phyloP scores from a whole-genome alignment of 2,888 invertebrate genomes.

The Stenodema calcarata region DNA sequence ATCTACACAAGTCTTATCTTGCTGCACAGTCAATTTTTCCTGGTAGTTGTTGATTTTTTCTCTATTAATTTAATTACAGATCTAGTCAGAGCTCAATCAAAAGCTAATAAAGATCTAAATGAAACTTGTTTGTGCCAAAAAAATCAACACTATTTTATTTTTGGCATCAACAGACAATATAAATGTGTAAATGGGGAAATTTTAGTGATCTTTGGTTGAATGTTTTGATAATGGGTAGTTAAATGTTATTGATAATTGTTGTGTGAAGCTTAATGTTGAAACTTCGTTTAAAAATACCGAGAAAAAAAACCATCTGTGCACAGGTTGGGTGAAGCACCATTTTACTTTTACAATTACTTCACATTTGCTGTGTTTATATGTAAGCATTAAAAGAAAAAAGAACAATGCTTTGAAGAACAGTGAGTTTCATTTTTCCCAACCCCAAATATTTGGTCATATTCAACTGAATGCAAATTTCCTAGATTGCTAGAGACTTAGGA shows the following conservation, averaged over 20 bases:
- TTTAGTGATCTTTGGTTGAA: constrained; percentile 47
- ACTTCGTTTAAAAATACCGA: constrained; percentile 41
- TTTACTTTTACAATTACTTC: constrained; percentile 51
- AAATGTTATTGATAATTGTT: constrained; percentile 53
- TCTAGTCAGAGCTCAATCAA: constrained; percentile 56
- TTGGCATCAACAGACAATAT: constrained; percentile 52
- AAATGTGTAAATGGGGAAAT: constrained; percentile 43
- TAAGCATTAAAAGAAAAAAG: constrained; percentile 51
- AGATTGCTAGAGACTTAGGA: too few species aligned
- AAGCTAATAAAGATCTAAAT: constrained; percentile 43
- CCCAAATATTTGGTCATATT: too few species aligned
- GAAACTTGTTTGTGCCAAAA: constrained; percentile 50
- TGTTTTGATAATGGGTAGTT: constrained; percentile 52
- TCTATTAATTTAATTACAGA: constrained; percentile 20
- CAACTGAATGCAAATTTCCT: too few species aligned
- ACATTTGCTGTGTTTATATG: constrained; percentile 53
- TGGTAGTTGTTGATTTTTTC: constrained; percentile 43
- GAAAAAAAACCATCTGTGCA: constrained; percentile 50
- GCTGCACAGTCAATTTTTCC: constrained; percentile 53
- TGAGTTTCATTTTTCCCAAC: constrained; percentile 46
- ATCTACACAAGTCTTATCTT: constrained; percentile 26
- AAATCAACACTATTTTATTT: constrained; percentile 21
- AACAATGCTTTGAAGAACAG: constrained; percentile 52
- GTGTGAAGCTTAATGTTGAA: constrained; percentile 53
- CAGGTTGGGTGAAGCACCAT: constrained; percentile 46